These are phyloP conservation scores for Eupeodes corollae DNA, from an alignment of 1,140 invertebrate species.

Conservation along the genomic window DNA sequence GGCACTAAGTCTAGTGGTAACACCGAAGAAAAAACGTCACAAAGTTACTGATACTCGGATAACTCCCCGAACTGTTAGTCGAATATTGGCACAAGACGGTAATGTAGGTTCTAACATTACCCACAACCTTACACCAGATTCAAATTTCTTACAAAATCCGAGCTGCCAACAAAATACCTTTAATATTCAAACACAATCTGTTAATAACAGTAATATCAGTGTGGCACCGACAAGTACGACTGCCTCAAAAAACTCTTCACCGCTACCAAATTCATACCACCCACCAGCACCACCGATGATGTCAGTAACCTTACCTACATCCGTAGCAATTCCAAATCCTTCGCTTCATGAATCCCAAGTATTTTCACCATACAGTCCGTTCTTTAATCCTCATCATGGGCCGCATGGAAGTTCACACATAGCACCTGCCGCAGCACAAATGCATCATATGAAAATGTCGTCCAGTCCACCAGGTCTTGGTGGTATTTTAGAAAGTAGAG, in stretches of 20 bases:
- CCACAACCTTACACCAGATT: conserved; percentile 9
- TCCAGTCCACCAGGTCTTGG: conserved; percentile 43
- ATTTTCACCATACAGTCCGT: conserved; percentile 80
- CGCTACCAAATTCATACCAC: conserved; percentile 55
- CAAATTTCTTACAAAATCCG: conserved; percentile 35
- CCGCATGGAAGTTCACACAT: conserved; percentile 41
- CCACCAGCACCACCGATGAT: conserved; percentile 55
- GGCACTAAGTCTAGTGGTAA: conserved; percentile 83
- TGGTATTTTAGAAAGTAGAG: conserved; percentile 56
- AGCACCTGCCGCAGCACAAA: conserved; percentile 30
- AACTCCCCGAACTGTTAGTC: conserved; percentile 78
- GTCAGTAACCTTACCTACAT: conserved; percentile 67
- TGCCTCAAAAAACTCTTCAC: conserved; percentile 50
- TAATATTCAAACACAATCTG: conserved; percentile 4
- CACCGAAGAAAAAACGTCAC: conserved; percentile 89
- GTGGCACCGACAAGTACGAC: conserved; percentile 32
- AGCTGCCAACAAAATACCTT: conserved; percentile 28
- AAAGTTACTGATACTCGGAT: conserved; percentile 95
- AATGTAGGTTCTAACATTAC: conserved; percentile 48
- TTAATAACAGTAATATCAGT: conserved; percentile 22
- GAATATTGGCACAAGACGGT: conserved; percentile 71
- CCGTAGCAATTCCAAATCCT: conserved; percentile 91
- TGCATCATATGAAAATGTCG: conserved; percentile 41
- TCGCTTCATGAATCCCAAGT: conserved; percentile 90
- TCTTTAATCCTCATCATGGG: conserved; percentile 56